Conservation (phyloP, 2,797 vertebrate species). For the Lagodon rhomboides region DNA sequence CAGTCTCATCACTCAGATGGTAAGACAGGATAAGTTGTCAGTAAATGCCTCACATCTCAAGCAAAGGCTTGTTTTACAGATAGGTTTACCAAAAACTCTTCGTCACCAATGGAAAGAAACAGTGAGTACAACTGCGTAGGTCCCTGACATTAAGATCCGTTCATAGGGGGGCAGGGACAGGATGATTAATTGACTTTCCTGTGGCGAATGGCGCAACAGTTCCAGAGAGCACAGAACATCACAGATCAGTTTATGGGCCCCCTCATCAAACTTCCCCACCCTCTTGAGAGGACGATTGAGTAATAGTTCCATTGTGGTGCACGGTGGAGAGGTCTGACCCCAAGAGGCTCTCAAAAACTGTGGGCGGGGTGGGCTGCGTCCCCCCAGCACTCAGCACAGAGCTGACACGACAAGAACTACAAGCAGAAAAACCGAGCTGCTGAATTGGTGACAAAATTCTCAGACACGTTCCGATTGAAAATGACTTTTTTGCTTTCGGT, state of each 20-base stretch:
- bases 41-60: slow-evolving; percentile 33
- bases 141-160: slow-evolving; percentile 32
- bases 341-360: slow-evolving; percentile 35
- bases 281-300: slow-evolving; percentile 48
- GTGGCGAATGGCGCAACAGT: slow-evolving; percentile 39
- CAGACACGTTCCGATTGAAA: slow-evolving; percentile 17
- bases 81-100: slow-evolving; percentile 27
- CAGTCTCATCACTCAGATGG: slow-evolving; percentile 28
- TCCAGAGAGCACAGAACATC: slow-evolving; percentile 31
- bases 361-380: slow-evolving; percentile 30
- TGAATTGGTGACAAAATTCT: slow-evolving; percentile 19
- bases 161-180: not conserved
- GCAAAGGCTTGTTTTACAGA: slow-evolving; percentile 20
- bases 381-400: slow-evolving; percentile 26
- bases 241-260: slow-evolving; percentile 19
- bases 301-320: slow-evolving; percentile 47
- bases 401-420: slow-evolving; percentile 2
- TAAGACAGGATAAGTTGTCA: slow-evolving; percentile 37
- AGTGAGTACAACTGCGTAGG: slow-evolving; percentile 7
- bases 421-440: slow-evolving; percentile 5
- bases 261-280: slow-evolving; percentile 41
- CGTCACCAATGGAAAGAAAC: slow-evolving; percentile 42
- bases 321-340: slow-evolving; percentile 9
- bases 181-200: slow-evolving; percentile 48
- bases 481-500: slow-evolving; percentile 18